Evolutionary conservation across 2,888 invertebrate genomes (phyloP).

Genomic region (Caenorhabditis becei): DNA sequence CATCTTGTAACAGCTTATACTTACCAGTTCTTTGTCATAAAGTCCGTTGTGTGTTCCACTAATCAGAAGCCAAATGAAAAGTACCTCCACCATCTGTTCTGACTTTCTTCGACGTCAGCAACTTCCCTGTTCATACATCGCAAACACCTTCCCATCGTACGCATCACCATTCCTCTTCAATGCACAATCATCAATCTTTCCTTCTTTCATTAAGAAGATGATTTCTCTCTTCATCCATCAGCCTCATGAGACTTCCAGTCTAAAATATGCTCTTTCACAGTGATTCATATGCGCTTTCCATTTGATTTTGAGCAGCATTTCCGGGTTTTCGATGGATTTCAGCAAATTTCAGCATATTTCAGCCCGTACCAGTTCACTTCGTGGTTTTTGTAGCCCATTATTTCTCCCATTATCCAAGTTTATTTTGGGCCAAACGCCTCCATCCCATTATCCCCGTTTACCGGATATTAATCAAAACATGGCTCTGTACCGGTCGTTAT

Average conservation of each 20-base stretch:
- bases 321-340: too few relatives aligned
- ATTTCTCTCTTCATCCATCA: not conserved
- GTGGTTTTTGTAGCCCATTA: not conserved
- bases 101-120: not conserved
- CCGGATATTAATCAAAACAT: constrained; percentile 3
- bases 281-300: not conserved
- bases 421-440: not conserved
- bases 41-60: too few relatives aligned
- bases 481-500: constrained; percentile 1
- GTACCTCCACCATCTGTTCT: too few relatives aligned
- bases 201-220: not conserved
- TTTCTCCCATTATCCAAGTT: not conserved
- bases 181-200: not conserved
- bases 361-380: too few relatives aligned
- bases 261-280: not conserved
- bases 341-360: too few relatives aligned
- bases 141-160: not conserved
- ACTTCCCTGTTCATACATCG: constrained; percentile 1
- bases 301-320: not conserved
- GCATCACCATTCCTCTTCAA: not conserved
- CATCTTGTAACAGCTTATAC: too few relatives aligned
- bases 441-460: not conserved
- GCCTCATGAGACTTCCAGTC: too few relatives aligned
- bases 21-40: not conserved
- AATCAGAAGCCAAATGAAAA: too few relatives aligned